Percentiles rank a stretch among this genome's conserved stretches.
Evolutionary conservation across 2,888 invertebrate genomes (phyloP).

Genomic region (Lordiphosa fenestrarum): DNA sequence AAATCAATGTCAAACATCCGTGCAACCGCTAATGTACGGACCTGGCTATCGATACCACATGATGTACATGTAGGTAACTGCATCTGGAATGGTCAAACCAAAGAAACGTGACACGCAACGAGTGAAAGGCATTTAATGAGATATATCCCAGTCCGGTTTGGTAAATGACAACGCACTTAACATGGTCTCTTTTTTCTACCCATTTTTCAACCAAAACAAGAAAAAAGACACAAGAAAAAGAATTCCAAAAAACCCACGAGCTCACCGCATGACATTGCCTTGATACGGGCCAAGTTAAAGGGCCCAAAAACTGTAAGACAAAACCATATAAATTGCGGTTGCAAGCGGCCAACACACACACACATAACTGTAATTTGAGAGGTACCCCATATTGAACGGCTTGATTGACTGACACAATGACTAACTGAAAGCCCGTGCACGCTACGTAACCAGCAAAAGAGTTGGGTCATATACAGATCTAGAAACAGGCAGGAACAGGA

Average conservation of each 20-base stretch:
- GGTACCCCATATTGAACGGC: conserved; percentile 42
- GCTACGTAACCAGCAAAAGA: conserved; percentile 5
- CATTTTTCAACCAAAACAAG: conserved; percentile 24
- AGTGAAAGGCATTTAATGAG: conserved; percentile 24
- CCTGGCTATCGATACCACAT: conserved; percentile 22
- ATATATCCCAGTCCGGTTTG: conserved; percentile 8
- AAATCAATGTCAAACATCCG: conserved; percentile 50
- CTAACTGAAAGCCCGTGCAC: conserved; percentile 20
- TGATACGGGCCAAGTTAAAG: conserved; percentile 21
- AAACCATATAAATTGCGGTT: conserved; percentile 30
- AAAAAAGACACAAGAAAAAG: conserved; percentile 18
- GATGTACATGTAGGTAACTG: conserved; percentile 1
- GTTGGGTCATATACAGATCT: background rate
- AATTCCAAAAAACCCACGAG: conserved; percentile 40
- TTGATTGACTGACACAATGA: conserved; percentile 28
- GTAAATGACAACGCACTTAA: conserved; percentile 67
- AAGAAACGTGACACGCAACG: conserved; percentile 32
- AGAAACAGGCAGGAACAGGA: too few species aligned
- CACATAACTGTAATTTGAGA: conserved; percentile 57
- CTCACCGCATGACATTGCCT: conserved; percentile 48
- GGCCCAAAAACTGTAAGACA: conserved; percentile 23
- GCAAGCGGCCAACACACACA: conserved; percentile 29
- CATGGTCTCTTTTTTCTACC: conserved; percentile 39
- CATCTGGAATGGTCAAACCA: background rate
- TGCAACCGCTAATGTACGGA: conserved; percentile 35